Evolutionary conservation across 2,797 vertebrate genomes (phyloP).

Genomic region (Threskiornis aethiopicus): DNA sequence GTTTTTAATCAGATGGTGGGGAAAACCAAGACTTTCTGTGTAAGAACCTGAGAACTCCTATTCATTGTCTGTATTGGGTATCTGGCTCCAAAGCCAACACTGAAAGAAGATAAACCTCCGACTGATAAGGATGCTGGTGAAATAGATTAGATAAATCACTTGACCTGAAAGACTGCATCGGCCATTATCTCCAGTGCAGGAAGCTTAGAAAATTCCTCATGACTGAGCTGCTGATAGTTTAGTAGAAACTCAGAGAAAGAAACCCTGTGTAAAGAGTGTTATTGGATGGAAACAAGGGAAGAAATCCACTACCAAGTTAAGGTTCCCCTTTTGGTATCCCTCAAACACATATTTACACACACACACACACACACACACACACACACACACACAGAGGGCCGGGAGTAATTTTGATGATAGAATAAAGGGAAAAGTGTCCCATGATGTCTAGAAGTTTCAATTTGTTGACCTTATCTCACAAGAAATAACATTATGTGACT

Average conservation of each 20-base stretch:
- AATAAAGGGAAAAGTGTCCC: background rate
- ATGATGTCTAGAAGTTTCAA: background rate
- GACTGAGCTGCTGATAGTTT: background rate
- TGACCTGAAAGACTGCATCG: background rate
- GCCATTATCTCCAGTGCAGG: background rate
- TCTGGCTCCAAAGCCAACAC: background rate
- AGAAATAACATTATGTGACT: background rate
- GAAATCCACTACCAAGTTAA: background rate
- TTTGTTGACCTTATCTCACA: background rate
- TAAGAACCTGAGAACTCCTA: background rate
- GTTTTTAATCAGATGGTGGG: background rate
- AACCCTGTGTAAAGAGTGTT: background rate
- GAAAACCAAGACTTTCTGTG: background rate
- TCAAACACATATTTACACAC: background rate
- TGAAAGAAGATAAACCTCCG: background rate
- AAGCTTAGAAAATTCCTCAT: background rate
- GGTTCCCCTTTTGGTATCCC: background rate
- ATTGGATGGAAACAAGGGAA: background rate
- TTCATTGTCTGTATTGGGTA: background rate
- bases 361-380: accelerated
- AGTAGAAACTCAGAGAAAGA: background rate
- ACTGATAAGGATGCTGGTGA: background rate
- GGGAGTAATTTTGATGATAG: background rate
- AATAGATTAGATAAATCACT: background rate
- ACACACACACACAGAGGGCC: accelerated